Percentiles rank a stretch among this genome's conserved stretches.
Evolutionary conservation across 2,113 vertebrate species (phyloP).

Genomic region (Semnornis frantzii): DNA sequence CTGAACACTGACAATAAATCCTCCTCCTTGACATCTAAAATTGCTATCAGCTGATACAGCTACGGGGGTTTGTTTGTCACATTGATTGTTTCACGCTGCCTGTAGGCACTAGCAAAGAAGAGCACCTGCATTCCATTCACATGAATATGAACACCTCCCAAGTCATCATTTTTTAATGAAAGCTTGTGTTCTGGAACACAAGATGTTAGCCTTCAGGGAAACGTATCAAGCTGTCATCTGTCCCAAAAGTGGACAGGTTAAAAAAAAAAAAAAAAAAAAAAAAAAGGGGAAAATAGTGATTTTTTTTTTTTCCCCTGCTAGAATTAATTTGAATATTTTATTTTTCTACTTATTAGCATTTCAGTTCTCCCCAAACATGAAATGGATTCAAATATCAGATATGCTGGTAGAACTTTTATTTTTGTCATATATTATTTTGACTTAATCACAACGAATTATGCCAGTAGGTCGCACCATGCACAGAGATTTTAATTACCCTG

Average conservation of each 20-base stretch:
- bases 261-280: neutral
- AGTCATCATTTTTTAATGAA: slow-evolving; percentile 40
- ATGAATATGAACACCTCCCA: slow-evolving; percentile 12
- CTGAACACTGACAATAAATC: neutral
- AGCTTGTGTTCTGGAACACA: slow-evolving; percentile 3
- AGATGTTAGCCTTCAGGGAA: slow-evolving; percentile 33
- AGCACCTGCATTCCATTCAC: slow-evolving; percentile 8
- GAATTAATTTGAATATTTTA: slow-evolving; percentile 8
- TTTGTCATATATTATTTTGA: neutral
- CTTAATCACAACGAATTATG: neutral
- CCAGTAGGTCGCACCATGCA: neutral
- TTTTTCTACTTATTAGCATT: slow-evolving; percentile 51
- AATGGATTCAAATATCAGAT: slow-evolving; percentile 16
- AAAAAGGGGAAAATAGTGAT: neutral
- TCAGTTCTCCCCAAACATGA: slow-evolving; percentile 17
- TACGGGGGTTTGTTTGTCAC: neutral
- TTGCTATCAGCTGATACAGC: neutral
- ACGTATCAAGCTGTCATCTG: neutral
- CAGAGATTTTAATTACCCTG: slow-evolving; percentile 23
- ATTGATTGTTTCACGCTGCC: neutral
- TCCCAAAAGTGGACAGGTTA: slow-evolving; percentile 21
- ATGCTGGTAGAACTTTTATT: neutral
- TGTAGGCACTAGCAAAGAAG: neutral
- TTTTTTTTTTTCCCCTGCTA: neutral
- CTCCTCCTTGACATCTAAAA: neutral